Base-by-base conservation (phyloP, 2,888 invertebrate genomes). In the Latrodectus elegans region DNA sequence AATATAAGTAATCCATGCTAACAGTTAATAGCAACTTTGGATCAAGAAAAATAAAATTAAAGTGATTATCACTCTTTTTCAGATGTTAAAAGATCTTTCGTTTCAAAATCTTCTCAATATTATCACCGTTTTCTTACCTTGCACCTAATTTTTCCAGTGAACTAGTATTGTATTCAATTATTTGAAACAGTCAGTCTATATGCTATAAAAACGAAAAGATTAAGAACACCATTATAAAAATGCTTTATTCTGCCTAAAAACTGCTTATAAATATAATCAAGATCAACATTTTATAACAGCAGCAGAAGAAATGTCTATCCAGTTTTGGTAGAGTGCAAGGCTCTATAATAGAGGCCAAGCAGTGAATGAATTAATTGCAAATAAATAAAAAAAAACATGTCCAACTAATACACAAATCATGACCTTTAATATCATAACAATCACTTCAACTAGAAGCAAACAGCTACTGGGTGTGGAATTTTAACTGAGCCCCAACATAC, bases 91-190 rank as follows among this genome's bases (percentile, higher is more conserved):
- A 38, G 38, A 38, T 38, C 38, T 76, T 67, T 75, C 53, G 14
- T 91, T 91, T 90, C 90, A 91, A 91, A 91, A 77, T 68, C 78
- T 77, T 82, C 78, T 74, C 74, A 68, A 70, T 55, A 79, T 83
- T 68, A 84, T 64, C 72, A 72, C 79, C 88, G 71, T 80, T 76
- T 85, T 73, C 88, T 88, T 88, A 88, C 88, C 88, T 88, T 83
- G 53, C 88, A 74, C 88, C 84, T 76, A 84, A 88, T 76, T 80
- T 84, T 72, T 84, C 88, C 88, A 79, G 49, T n/a, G 88, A 80
- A 84, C 86, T 78, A 87, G 79, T 75, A 84, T 84, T 60, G 88
- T 55, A 88, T 80, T 88, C 83, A 53, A 84, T 79, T 84, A 84
- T 88, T 88, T 88, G 88, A 84, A 81, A 84, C 80, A 76, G 78